Evolutionary conservation across 2,797 vertebrate genomes (phyloP), one percentile per base, ranked within the genome.

Genomic region (Anolis apletophallus): DNA sequence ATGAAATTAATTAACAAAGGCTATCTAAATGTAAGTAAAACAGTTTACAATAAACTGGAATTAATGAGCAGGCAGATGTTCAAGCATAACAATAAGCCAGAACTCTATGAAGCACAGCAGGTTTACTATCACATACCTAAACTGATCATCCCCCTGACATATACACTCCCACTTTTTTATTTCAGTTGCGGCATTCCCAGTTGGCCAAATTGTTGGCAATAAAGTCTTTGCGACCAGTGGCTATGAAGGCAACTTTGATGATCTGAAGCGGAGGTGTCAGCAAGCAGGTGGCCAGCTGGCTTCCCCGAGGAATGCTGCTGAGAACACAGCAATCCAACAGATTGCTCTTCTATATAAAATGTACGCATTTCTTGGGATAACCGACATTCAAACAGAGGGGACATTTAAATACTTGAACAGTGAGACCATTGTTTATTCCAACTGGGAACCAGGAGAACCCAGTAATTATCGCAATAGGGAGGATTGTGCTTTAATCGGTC

Each of bases 401-500:
- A 91, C 2, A 1, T 96, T 94, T 87, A 84, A 17, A 67, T 94
- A 94, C 78, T 88, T 90, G 5, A 90, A 88, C 0, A 93, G 94
- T n/a, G 90, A 95, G 11, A 5, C 86, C 40, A 82, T 96, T 36
- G 55, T 10, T n/a, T 96, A 93, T 19, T 87, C 92, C 54, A 95
- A 95, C 81, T 96, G 95, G 95, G 55, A 55, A 5, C 52, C 87
- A 0, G 91, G 90, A 19, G 94, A 96, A 68, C 95, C 95, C 71
- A 95, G 95, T 79, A 88, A 95, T 1, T 55, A 90, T 0, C 67
- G 78, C 0, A 88, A 55, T 0, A 8, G 12, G 0, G 95, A 96
- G 75, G 57, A 94, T 82, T 96, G 95, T 14, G 91, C 94, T 26
- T 95, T 95, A 86, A 36, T 95, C n/a, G 86, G 77, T 10, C 40